phyloP scores from a whole-genome alignment of 2,113 vertebrate genomes.

The Stomatorhinus ivindoensis region DNA sequence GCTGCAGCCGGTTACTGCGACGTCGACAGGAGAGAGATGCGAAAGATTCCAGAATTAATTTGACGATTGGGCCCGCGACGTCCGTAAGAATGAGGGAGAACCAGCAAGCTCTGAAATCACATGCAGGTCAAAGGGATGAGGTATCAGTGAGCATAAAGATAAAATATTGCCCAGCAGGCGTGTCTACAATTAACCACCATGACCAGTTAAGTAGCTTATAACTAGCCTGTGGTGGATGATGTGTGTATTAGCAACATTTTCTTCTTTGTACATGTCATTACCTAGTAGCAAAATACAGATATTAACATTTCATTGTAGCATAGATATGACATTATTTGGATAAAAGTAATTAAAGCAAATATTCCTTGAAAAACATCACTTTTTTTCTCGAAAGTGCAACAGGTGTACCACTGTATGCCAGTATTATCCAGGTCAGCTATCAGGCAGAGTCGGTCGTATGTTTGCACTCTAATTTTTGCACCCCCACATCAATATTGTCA shows the following conservation, averaged over 20 bases:
- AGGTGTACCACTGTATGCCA: neutral
- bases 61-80: no score
- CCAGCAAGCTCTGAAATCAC: neutral
- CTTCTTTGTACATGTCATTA: neutral
- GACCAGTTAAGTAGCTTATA: neutral
- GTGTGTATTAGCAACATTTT: neutral
- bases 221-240: neutral
- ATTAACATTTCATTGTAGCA: neutral
- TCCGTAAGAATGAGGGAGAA: neutral
- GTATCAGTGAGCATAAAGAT: neutral
- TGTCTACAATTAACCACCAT: neutral
- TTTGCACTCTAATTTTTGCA: no score
- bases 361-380: neutral
- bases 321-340: neutral
- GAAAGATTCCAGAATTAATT: neutral
- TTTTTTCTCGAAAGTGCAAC: neutral
- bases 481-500: neutral
- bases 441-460: neutral
- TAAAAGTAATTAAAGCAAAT: neutral
- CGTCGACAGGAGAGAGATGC: neutral
- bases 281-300: neutral
- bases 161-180: neutral
- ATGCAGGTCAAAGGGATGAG: neutral
- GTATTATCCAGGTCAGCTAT: neutral
- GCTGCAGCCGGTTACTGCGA: neutral